A percentile compares a stretch with the other conserved stretches of the same genome.
These are phyloP conservation scores for Serranus cabrilla DNA, from an alignment of 2,797 vertebrate genomes.

Conservation along the genomic window DNA sequence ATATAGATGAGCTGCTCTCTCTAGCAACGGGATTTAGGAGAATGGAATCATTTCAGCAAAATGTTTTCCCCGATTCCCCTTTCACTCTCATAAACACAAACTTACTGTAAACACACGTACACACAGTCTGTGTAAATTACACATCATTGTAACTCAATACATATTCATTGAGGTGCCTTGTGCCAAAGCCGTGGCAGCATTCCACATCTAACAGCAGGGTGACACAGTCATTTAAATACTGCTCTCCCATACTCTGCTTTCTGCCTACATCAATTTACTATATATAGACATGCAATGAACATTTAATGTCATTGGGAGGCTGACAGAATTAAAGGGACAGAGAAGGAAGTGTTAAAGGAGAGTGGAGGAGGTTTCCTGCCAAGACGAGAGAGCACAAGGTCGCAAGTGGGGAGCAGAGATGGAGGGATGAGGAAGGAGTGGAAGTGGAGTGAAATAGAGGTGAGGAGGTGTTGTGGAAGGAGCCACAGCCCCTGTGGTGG, in stretches of 20 bases:
- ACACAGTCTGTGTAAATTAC: conserved; percentile 57
- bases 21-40: conserved; percentile 56
- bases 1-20: conserved; percentile 68
- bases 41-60: conserved; percentile 64
- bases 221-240: conserved; percentile 72
- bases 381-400: conserved; percentile 4
- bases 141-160: conserved; percentile 59
- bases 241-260: conserved; percentile 50
- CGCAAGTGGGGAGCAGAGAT: conserved; percentile 3
- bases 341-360: conserved; percentile 6
- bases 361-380: conserved; percentile 9
- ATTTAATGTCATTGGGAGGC: conserved; percentile 55
- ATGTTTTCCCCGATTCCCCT: conserved; percentile 44
- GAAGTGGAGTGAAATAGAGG: conserved; percentile 21
- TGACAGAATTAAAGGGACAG: conserved; percentile 38
- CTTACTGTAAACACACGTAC: conserved; percentile 1
- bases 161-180: conserved; percentile 66
- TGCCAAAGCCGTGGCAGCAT: conserved; percentile 67
- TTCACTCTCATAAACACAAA: conserved; percentile 31
- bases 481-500: conserved; percentile 38
- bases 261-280: conserved; percentile 60
- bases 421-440: background rate
- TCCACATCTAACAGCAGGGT: conserved; percentile 69
- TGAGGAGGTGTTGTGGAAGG: conserved; percentile 42
- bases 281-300: conserved; percentile 56